phyloP scores from a whole-genome alignment of 2,888 invertebrate species.

The Lepidocyrtoides sp. region DNA sequence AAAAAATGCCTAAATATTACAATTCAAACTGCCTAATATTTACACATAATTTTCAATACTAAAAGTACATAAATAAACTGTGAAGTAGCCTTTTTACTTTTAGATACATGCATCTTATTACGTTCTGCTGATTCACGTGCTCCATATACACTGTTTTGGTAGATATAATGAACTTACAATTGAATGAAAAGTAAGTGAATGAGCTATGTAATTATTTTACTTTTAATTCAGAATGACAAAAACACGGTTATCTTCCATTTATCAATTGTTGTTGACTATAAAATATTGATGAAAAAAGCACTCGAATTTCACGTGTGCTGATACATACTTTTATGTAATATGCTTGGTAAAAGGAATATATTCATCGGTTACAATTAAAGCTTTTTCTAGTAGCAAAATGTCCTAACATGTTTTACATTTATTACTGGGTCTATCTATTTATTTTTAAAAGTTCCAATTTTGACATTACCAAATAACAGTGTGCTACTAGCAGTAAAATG shows the following conservation, averaged over 20 bases:
- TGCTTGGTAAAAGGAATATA: no score
- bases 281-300: background rate
- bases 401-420: no score
- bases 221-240: background rate
- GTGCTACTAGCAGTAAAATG: no score
- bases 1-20: background rate
- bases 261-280: background rate
- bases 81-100: background rate
- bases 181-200: no score
- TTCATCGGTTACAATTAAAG: no score
- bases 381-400: no score
- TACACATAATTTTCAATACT: background rate
- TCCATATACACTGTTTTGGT: background rate
- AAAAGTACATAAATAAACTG: background rate
- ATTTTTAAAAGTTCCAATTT: no score
- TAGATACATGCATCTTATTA: background rate
- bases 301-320: no score
- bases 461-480: no score
- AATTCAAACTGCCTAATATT: background rate
- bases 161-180: background rate
- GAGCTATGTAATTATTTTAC: background rate
- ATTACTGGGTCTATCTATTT: no score
- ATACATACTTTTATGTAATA: no score
- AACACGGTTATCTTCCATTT: background rate
- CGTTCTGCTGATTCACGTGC: slow-evolving; percentile 3